A percentile compares a stretch with the other conserved stretches of the same genome.
Evolutionary conservation across 2,113 vertebrate species (phyloP).

Genomic region (Panthera uncia): DNA sequence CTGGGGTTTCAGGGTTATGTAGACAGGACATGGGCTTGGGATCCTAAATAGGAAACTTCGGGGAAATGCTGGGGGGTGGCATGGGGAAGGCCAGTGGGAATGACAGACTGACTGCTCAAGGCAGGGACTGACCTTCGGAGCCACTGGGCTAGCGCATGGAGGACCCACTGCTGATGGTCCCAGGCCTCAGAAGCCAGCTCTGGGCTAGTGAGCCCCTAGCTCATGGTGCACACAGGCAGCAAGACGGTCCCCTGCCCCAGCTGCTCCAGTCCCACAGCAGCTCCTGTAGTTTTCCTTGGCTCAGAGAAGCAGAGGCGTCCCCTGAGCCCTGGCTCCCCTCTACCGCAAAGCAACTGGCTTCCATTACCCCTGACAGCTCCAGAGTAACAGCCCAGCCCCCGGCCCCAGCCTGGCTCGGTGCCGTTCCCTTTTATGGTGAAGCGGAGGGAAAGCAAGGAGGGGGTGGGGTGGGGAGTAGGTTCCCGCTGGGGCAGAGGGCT

Average conservation of each 20-base stretch:
- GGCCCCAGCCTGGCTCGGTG: constrained; percentile 46
- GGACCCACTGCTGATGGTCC: not conserved
- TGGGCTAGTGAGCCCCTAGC: not conserved
- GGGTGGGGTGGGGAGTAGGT: not conserved
- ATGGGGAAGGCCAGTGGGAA: not conserved
- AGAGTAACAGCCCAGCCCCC: constrained; percentile 60
- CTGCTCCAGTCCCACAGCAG: constrained; percentile 36
- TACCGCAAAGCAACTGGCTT: constrained; percentile 72
- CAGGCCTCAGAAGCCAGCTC: not conserved
- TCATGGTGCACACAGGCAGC: not conserved
- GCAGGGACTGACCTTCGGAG: not conserved
- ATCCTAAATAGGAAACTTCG: constrained; percentile 58
- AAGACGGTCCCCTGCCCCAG: constrained; percentile 19
- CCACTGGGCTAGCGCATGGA: too few species aligned
- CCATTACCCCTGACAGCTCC: constrained; percentile 75
- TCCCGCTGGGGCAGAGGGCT: not conserved
- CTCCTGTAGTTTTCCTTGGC: constrained; percentile 77
- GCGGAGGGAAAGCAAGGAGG: constrained; percentile 8
- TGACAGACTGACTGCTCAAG: not conserved
- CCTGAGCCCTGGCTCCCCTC: constrained; percentile 59
- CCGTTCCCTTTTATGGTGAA: constrained; percentile 79
- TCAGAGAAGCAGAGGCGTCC: constrained; percentile 59
- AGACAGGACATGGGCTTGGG: not conserved
- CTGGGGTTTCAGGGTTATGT: constrained; percentile 28
- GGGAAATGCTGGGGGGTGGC: constrained; percentile 16